Conservation (phyloP, 2,888 invertebrate genomes). For the Abscondita cerata region DNA sequence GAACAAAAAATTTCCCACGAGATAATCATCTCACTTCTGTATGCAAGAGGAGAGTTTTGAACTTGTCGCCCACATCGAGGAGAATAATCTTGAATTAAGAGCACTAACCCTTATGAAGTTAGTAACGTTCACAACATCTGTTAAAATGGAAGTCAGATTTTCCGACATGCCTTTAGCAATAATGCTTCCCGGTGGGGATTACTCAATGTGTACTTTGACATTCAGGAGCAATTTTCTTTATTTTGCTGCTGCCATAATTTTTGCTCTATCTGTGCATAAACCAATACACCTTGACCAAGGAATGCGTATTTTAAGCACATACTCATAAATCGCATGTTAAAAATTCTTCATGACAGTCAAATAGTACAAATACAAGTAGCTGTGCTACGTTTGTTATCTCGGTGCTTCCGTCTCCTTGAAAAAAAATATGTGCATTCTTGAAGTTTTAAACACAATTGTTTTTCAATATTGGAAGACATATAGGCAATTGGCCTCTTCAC, state of each 20-base stretch:
- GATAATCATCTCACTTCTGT: conserved; percentile 39
- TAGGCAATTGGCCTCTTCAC: conserved; percentile 8
- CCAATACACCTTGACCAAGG: conserved; percentile 39
- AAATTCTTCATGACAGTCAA: conserved; percentile 26
- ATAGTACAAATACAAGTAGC: conserved; percentile 8
- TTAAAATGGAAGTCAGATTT: conserved; percentile 22
- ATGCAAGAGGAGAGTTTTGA: conserved; percentile 31
- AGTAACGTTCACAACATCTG: conserved; percentile 25
- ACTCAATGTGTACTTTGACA: conserved; percentile 31
- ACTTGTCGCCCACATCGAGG: conserved; percentile 28
- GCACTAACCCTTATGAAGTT: conserved; percentile 29
- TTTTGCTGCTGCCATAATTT: conserved; percentile 37
- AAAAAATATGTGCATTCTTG: conserved; percentile 4
- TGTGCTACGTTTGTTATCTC: conserved; percentile 8
- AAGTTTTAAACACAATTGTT: conserved; percentile 3
- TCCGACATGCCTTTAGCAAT: conserved; percentile 25
- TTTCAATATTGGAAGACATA: conserved; percentile 9
- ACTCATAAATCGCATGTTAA: conserved; percentile 38
- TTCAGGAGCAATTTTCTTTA: conserved; percentile 26
- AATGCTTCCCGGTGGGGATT: conserved; percentile 34
- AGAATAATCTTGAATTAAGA: conserved; percentile 25
- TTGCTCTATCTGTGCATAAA: conserved; percentile 41
- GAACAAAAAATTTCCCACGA: conserved; percentile 37
- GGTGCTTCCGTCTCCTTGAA: conserved; percentile 3
- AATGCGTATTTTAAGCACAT: conserved; percentile 36